phyloP scores from a whole-genome alignment of 2,888 invertebrate species.

The Meghimatium bilineatum region DNA sequence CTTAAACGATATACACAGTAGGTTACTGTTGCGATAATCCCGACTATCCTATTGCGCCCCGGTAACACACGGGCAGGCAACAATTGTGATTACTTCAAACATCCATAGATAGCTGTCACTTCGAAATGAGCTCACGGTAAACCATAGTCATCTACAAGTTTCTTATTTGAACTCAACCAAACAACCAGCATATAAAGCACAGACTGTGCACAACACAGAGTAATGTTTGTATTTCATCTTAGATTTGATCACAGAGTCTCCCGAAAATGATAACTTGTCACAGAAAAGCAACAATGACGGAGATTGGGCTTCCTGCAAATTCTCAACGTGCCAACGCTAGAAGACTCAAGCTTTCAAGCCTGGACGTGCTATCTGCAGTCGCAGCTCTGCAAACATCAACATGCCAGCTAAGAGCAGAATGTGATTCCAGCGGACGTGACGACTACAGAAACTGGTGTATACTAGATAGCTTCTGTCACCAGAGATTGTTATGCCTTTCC shows the following conservation, averaged over 20 bases:
- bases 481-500: constrained; percentile 45
- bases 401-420: constrained; percentile 27
- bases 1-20: too few species aligned
- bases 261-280: constrained; percentile 39
- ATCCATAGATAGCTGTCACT: neutral
- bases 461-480: constrained; percentile 49
- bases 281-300: constrained; percentile 31
- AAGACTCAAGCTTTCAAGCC: constrained; percentile 23
- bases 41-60: too few species aligned
- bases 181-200: neutral
- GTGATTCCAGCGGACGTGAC: neutral
- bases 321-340: constrained; percentile 16
- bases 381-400: constrained; percentile 37
- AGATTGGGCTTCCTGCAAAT: constrained; percentile 25
- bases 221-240: constrained; percentile 39
- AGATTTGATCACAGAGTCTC: constrained; percentile 9
- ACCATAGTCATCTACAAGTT: neutral
- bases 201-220: neutral
- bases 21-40: too few species aligned
- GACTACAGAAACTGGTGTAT: constrained; percentile 23
- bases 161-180: constrained; percentile 1
- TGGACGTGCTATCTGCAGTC: constrained; percentile 32
- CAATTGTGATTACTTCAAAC: neutral
- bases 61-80: too few species aligned
- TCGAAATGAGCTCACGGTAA: neutral